These are phyloP conservation scores for Oryzias woworae DNA, from an alignment of 2,113 vertebrate genomes.

Conservation along the genomic window DNA sequence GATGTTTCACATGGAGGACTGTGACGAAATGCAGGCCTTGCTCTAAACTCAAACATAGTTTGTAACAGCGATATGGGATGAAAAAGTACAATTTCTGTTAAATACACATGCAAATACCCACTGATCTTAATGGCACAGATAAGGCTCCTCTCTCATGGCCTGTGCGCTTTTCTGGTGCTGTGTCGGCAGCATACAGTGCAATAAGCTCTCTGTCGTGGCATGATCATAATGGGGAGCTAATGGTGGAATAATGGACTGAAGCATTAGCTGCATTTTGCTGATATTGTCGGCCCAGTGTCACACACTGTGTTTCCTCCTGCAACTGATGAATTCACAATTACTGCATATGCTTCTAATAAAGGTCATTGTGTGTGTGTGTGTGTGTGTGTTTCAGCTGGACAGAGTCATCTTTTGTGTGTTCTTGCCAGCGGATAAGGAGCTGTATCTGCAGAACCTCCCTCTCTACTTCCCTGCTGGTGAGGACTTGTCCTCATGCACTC, in stretches of 20 bases:
- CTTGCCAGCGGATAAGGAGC: constrained; percentile 73
- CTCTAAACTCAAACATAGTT: too few relatives aligned
- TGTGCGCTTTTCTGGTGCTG: constrained; percentile 22
- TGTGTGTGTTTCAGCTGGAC: constrained; percentile 72
- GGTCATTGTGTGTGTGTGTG: constrained; percentile 35
- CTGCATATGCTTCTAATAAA: constrained; percentile 45
- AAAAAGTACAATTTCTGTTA: neutral
- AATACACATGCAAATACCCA: neutral
- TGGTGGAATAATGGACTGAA: constrained; percentile 61
- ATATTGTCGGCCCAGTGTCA: constrained; percentile 28
- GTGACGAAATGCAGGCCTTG: too few relatives aligned
- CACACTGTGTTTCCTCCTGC: constrained; percentile 38
- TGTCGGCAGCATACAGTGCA: constrained; percentile 20
- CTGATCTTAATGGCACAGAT: neutral
- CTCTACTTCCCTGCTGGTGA: constrained; percentile 78
- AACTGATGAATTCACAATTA: constrained; percentile 41
- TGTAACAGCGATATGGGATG: too few relatives aligned
- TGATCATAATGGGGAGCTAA: constrained; percentile 58
- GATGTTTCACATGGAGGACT: too few relatives aligned
- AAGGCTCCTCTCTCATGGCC: constrained; percentile 1
- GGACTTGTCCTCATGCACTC: constrained; percentile 15
- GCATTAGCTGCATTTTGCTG: constrained; percentile 53
- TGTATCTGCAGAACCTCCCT: constrained; percentile 74
- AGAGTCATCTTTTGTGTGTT: constrained; percentile 81
- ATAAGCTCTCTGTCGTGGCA: constrained; percentile 27